Base-by-base conservation (phyloP, 2,797 vertebrate genomes). In the Neostethus bicornis region DNA sequence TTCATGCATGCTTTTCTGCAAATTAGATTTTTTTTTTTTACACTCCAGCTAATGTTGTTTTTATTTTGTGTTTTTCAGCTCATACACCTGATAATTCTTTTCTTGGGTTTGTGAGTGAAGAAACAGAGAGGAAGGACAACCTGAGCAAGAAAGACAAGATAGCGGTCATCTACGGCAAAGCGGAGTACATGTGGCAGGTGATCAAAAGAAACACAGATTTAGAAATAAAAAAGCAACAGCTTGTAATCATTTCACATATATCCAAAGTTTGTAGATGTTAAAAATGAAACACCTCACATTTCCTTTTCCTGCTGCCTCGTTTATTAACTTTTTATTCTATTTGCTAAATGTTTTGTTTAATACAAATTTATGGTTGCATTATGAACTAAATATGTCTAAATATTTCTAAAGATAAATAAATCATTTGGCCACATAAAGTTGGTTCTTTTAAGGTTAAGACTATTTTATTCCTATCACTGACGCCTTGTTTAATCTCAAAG, bases 71-170 rank as follows among this genome's bases (percentile, higher is more conserved):
- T 8, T 61, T 24, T 60, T 14, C 45, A 92, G 90, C 89, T 54
- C 90, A 92, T 23, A 88, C 86, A 28, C 89, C 90, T 51, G 90
- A 92, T 73, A 91, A 92, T 63, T 90, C 90, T 46, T 91, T 92
- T 75, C 80, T 92, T 79, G 90, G 90, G 3, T 91, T 92, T 70
- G 87, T 85, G 34, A 87, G 73, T 8, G 85, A 89, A 68, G 82
- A 85, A 48, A 49, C 58, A n/a, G 54, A 32, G n/a, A 73, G 23
- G 32, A 51, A 43, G 21, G 61, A 64, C 5, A 63, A 77, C n/a
- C n/a, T n/a, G n/a, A n/a, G n/a, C n/a, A 72, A 26, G 78, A 90
- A 88, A 70, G 82, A 86, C 12, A 73, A 63, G 52, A 81, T 88
- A 25, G 88, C 90, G 0, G 80, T 92, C 4, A 61, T 92, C 44